phyloP scores from a whole-genome alignment of 2,113 vertebrate species.

The Alectura lathami region DNA sequence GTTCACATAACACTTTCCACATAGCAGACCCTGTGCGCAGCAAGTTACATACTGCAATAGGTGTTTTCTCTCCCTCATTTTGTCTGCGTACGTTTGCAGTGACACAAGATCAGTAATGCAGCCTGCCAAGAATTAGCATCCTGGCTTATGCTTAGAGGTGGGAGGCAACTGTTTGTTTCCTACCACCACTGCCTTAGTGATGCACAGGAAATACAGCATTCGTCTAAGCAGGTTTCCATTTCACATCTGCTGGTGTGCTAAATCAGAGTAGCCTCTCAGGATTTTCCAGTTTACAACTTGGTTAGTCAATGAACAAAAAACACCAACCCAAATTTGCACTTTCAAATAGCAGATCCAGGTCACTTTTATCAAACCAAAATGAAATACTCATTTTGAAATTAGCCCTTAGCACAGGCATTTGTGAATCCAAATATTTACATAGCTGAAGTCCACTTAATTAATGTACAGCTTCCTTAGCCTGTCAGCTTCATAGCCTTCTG shows the following conservation, averaged over 20 bases:
- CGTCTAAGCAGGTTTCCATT: background rate
- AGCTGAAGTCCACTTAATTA: background rate
- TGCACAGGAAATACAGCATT: background rate
- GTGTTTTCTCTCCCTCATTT: background rate
- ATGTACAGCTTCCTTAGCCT: background rate
- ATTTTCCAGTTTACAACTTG: background rate
- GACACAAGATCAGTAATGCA: background rate
- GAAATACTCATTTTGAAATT: background rate
- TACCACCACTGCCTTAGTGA: background rate
- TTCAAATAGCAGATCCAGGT: background rate
- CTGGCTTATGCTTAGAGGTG: background rate
- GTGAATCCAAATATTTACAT: constrained; percentile 11
- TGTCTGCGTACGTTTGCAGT: background rate
- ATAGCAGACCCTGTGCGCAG: background rate
- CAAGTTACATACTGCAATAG: background rate
- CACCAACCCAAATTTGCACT: background rate
- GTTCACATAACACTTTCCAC: background rate
- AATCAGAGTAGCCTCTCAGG: background rate
- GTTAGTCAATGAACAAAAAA: background rate
- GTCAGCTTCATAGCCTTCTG: background rate
- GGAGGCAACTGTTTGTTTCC: background rate
- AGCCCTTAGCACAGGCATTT: background rate
- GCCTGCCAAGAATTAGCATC: background rate
- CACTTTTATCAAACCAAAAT: background rate
- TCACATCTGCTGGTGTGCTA: background rate